A percentile compares a stretch with the other conserved stretches of the same genome.
These are phyloP conservation scores for Drosophila chauvacae DNA, from an alignment of 1,140 invertebrate species.

Conservation along the genomic window DNA sequence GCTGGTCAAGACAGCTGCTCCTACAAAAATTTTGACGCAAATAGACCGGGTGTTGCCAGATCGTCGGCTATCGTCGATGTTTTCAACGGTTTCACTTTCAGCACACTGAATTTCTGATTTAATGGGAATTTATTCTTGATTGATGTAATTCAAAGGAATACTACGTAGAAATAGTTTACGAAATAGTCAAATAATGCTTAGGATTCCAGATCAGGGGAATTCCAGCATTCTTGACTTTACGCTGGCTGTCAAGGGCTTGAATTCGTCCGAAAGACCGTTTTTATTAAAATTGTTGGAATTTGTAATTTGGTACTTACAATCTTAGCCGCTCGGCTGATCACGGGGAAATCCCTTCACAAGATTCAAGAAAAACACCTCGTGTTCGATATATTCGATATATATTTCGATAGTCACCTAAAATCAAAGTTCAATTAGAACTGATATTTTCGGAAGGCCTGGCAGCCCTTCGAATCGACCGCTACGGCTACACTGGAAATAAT, in stretches of 20 bases:
- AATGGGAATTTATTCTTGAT: not conserved
- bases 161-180: not conserved
- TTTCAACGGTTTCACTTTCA: not conserved
- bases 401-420: not conserved
- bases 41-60: constrained; percentile 29
- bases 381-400: not conserved
- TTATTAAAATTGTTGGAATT: not conserved
- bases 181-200: constrained; percentile 6
- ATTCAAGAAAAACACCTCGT: too few species aligned
- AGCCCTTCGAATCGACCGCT: constrained; percentile 1
- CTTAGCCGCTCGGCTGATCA: not conserved
- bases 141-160: constrained; percentile 3
- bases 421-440: not conserved
- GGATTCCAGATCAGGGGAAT: not conserved
- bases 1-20: constrained; percentile 20
- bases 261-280: too few species aligned
- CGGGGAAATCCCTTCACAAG: too few species aligned
- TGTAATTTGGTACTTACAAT: not conserved
- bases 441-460: not conserved
- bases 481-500: constrained; percentile 28
- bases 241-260: not conserved
- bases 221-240: not conserved
- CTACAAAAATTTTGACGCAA: constrained; percentile 42
- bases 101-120: not conserved
- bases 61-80: constrained; percentile 7